A percentile compares a stretch with the other conserved stretches of the same genome.
Evolutionary conservation across 2,113 vertebrate genomes (phyloP).

Genomic region (Marcusenius ussheri): DNA sequence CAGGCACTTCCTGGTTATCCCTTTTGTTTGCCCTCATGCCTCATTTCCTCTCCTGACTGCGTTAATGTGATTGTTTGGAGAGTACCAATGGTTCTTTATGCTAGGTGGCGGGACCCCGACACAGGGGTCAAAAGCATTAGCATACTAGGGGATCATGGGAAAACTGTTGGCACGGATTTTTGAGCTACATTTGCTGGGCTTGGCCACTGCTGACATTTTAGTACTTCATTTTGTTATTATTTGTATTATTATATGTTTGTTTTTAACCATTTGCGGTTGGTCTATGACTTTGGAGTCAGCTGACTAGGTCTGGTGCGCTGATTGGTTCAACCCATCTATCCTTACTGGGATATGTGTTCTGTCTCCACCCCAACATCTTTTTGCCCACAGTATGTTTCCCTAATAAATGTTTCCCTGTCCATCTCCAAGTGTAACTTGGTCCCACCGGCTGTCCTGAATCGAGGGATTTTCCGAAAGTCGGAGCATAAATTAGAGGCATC

Average conservation of each 20-base stretch:
- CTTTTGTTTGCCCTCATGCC: not conserved
- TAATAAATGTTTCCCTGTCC: not conserved
- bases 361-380: not conserved
- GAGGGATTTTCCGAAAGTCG: not conserved
- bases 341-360: not conserved
- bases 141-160: not conserved
- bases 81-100: not conserved
- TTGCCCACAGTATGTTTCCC: not conserved
- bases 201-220: not conserved
- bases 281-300: not conserved
- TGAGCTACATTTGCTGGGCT: not conserved
- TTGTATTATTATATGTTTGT: not conserved
- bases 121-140: not conserved
- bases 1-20: not conserved
- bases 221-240: not conserved
- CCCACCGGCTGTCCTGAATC: not conserved
- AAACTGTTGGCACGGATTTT: not conserved
- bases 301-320: not conserved
- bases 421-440: not conserved
- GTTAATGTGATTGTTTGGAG: not conserved
- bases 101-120: not conserved
- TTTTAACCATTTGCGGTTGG: not conserved
- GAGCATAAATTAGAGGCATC: not conserved
- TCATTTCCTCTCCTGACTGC: not conserved
- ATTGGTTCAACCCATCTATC: not conserved